These are phyloP conservation scores for Macrobrachium rosenbergii DNA, from an alignment of 1,140 invertebrate species.

Conservation along the genomic window DNA sequence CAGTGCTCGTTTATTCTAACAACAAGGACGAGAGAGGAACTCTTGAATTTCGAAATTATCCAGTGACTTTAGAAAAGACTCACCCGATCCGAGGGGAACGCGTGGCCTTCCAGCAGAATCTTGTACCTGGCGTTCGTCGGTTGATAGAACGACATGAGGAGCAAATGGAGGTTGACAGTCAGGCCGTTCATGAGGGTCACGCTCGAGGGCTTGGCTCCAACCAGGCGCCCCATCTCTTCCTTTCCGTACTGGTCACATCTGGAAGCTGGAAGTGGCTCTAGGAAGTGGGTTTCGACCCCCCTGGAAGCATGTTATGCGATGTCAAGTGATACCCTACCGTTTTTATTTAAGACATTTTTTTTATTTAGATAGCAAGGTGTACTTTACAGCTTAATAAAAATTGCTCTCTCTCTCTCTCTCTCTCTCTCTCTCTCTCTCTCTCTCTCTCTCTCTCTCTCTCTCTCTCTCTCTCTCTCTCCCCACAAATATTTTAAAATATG, in stretches of 20 bases:
- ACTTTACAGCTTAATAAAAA: neutral
- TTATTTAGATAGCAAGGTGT: neutral
- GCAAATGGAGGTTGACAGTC: slow-evolving; percentile 75
- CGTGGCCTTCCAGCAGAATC: slow-evolving; percentile 75
- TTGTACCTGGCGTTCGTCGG: slow-evolving; percentile 74
- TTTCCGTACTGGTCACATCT: slow-evolving; percentile 72
- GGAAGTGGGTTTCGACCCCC: slow-evolving; percentile 72
- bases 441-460: neutral
- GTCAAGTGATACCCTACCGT: neutral
- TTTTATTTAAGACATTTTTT: neutral
- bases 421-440: no score
- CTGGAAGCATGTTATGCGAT: slow-evolving; percentile 67
- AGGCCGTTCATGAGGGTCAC: slow-evolving; percentile 75
- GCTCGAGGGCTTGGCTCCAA: slow-evolving; percentile 71
- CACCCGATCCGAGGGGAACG: slow-evolving; percentile 78
- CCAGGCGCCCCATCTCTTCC: slow-evolving; percentile 70
- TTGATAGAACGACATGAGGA: slow-evolving; percentile 75
- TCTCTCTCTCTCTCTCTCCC: neutral
- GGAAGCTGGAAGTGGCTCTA: slow-evolving; percentile 73
- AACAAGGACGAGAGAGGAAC: neutral
- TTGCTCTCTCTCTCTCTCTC: no score
- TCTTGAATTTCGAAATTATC: neutral
- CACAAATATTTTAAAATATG: no score
- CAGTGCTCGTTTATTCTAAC: neutral
- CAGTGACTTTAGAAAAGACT: slow-evolving; percentile 31